Conservation (phyloP, 1,140 invertebrate species). For the Leucophenga varia region DNA sequence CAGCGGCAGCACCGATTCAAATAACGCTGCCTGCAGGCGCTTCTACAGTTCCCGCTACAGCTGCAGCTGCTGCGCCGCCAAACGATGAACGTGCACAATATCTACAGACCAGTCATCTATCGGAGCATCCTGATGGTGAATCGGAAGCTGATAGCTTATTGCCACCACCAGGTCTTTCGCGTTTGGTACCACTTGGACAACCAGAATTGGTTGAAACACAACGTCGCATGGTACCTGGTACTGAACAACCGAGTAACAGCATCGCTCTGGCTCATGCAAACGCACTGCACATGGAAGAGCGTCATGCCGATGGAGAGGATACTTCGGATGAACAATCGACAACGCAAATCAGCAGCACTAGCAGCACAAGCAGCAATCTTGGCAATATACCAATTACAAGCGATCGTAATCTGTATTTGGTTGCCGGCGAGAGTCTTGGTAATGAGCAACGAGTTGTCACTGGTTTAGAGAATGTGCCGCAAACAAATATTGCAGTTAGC, state of each 20-base stretch:
- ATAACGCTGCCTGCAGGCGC: conserved; percentile 3
- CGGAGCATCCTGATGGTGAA: conserved; percentile 58
- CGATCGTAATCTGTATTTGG: conserved; percentile 32
- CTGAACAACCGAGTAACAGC: conserved; percentile 40
- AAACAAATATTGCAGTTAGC: conserved; percentile 6
- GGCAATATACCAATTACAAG: conserved; percentile 9
- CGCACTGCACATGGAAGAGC: conserved; percentile 41
- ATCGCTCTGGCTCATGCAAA: conserved; percentile 56
- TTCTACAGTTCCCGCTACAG: conserved; percentile 29
- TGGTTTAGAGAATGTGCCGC: conserved; percentile 51
- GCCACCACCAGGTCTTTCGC: conserved; percentile 63
- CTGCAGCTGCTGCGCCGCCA: conserved; percentile 56
- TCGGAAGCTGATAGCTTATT: conserved; percentile 41
- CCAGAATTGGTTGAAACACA: conserved; percentile 62
- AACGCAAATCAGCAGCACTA: conserved; percentile 11
- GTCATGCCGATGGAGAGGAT: conserved; percentile 53
- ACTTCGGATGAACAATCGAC: conserved; percentile 40
- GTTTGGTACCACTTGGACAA: conserved; percentile 65
- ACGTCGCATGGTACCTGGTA: conserved; percentile 41
- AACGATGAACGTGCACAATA: conserved; percentile 71
- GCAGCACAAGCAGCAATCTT: not conserved
- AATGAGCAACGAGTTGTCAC: conserved; percentile 55
- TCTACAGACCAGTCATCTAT: conserved; percentile 70
- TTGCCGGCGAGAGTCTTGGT: conserved; percentile 26
- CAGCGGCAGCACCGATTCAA: not conserved